Percentiles rank a stretch among this genome's conserved stretches.
phyloP scores from a whole-genome alignment of 2,888 invertebrate species.

The Lepas anatifera region DNA sequence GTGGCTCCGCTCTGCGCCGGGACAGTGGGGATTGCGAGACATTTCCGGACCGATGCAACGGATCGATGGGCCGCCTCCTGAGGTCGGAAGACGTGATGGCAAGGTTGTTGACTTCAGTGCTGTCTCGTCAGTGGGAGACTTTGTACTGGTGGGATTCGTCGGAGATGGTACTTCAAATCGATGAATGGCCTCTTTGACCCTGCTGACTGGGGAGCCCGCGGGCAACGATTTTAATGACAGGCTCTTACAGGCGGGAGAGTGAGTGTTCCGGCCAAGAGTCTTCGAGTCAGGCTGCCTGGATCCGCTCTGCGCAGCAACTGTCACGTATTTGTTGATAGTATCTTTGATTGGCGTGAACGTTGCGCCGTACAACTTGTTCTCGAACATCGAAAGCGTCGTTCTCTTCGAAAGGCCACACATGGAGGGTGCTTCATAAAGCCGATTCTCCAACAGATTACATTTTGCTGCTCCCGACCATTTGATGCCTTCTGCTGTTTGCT shows the following conservation, averaged over 20 bases:
- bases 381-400: not conserved
- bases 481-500: too few relatives aligned
- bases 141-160: not conserved
- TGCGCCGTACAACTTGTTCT: not conserved
- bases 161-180: not conserved
- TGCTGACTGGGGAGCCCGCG: not conserved
- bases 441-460: too few relatives aligned
- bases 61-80: too few relatives aligned
- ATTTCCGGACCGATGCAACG: too few relatives aligned
- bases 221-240: not conserved
- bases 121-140: not conserved
- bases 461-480: too few relatives aligned
- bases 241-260: not conserved
- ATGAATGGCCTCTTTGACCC: not conserved
- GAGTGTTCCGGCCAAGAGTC: not conserved
- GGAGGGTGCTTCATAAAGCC: not conserved
- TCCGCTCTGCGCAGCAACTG: too few relatives aligned
- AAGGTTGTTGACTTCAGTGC: not conserved
- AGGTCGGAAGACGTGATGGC: not conserved
- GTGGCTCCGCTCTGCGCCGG: slow-evolving; percentile 54
- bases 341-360: not conserved
- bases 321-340: not conserved
- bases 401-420: not conserved
- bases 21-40: too few relatives aligned
- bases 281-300: too few relatives aligned